Percentiles rank a stretch among this genome's conserved stretches.
These are phyloP conservation scores for Pterostichus niger DNA, from an alignment of 2,888 invertebrate genomes.

Conservation along the genomic window DNA sequence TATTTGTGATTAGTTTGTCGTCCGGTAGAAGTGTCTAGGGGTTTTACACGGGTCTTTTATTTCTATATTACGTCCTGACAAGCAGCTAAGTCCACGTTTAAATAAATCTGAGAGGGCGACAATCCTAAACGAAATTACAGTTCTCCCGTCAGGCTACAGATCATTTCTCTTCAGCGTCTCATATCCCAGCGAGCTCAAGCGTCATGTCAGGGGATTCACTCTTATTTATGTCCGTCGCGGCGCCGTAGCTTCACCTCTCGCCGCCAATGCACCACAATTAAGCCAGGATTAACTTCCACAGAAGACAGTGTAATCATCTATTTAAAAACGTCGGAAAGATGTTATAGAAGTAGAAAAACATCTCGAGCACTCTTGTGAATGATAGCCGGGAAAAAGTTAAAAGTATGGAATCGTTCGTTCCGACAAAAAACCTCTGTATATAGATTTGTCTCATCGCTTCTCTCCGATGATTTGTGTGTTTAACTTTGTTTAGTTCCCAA, in stretches of 20 bases:
- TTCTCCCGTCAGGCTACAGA: constrained; percentile 55
- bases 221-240: constrained; percentile 53
- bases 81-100: constrained; percentile 49
- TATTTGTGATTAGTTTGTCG: too few species aligned
- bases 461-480: constrained; percentile 9
- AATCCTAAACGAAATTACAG: constrained; percentile 65
- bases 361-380: not conserved
- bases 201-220: constrained; percentile 8
- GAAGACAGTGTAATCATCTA: constrained; percentile 12
- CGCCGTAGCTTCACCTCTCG: not conserved
- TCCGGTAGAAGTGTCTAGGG: not conserved
- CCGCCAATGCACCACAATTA: constrained; percentile 61
- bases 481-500: not conserved
- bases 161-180: constrained; percentile 58
- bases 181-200: constrained; percentile 54
- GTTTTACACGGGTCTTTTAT: constrained; percentile 39
- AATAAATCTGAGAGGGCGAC: constrained; percentile 62
- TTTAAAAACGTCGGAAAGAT: not conserved
- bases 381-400: constrained; percentile 25
- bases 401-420: constrained; percentile 8
- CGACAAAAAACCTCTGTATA: constrained; percentile 12
- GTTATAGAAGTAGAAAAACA: constrained; percentile 15
- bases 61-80: constrained; percentile 45
- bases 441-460: constrained; percentile 13
- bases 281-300: constrained; percentile 51